Conservation (phyloP, 2,888 invertebrate species). For the Halictus quadricinctus region DNA sequence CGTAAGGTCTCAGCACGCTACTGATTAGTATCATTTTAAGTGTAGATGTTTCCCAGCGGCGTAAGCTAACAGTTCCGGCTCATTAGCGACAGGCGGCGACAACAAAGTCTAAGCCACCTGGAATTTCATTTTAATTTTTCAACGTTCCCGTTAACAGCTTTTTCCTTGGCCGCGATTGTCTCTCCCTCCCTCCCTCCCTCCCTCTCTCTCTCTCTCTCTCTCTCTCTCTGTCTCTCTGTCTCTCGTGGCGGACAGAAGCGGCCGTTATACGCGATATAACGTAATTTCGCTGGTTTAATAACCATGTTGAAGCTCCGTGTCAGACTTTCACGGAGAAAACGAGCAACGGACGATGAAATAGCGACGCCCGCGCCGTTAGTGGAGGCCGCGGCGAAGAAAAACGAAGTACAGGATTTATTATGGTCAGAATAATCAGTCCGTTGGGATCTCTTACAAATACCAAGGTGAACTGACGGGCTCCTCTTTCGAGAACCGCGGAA, state of each 20-base stretch:
- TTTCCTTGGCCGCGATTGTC: constrained; percentile 58
- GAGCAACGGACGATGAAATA: constrained; percentile 47
- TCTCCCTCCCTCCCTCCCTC: background rate
- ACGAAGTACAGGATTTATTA: constrained; percentile 61
- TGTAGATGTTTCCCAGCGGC: background rate
- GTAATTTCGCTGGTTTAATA: constrained; percentile 71
- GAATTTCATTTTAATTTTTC: constrained; percentile 60
- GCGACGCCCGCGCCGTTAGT: constrained; percentile 18
- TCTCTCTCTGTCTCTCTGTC: background rate
- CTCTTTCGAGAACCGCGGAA: background rate
- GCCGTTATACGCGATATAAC: constrained; percentile 68
- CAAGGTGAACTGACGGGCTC: constrained; percentile 20
- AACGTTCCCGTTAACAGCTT: constrained; percentile 56
- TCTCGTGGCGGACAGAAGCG: constrained; percentile 45
- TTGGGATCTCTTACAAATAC: constrained; percentile 57
- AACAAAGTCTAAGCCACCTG: background rate
- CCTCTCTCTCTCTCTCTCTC: background rate
- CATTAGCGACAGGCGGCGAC: constrained; percentile 5
- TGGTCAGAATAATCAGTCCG: constrained; percentile 63
- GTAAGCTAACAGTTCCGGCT: background rate
- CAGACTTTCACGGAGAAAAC: constrained; percentile 29
- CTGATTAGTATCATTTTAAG: background rate
- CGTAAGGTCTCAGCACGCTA: background rate
- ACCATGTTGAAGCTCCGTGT: constrained; percentile 58
- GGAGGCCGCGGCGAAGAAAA: constrained; percentile 46